These are phyloP conservation scores for Euleptes europaea DNA, from an alignment of 2,113 vertebrate genomes.

Conservation along the genomic window DNA sequence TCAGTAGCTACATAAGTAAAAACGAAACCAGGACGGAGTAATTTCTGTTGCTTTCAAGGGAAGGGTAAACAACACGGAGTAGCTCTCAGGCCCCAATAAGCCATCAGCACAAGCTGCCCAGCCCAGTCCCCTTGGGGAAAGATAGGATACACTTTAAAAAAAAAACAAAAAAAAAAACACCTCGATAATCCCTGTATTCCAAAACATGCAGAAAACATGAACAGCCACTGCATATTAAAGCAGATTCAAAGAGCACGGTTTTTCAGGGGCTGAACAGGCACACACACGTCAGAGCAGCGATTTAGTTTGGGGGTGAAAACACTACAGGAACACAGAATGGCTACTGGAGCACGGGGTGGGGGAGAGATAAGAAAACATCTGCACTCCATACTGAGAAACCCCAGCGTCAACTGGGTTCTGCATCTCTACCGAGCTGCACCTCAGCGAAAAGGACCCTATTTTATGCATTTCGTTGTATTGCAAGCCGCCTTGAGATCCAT, in stretches of 20 bases:
- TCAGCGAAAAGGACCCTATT: not conserved
- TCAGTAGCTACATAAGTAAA: not conserved
- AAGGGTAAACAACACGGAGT: not conserved
- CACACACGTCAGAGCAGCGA: no score
- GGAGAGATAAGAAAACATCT: not conserved
- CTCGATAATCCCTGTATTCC: not conserved
- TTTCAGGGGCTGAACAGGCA: accelerated
- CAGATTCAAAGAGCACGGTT: not conserved
- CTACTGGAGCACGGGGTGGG: not conserved
- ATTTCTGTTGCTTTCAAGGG: not conserved
- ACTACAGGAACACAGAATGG: accelerated
- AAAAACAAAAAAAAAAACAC: not conserved
- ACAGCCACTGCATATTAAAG: not conserved
- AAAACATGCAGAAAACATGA: not conserved
- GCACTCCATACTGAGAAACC: not conserved
- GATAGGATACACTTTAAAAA: not conserved
- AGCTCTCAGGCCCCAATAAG: not conserved
- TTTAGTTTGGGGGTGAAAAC: no score
- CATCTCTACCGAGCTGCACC: slow-evolving; percentile 2
- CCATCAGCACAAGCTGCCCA: not conserved
- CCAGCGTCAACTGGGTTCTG: not conserved
- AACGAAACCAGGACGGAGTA: not conserved
- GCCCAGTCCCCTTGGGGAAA: not conserved
- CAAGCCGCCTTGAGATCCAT: no score
- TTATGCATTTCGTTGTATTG: no score